Conservation (phyloP, 2,113 vertebrate genomes). For the Neogale vison region DNA sequence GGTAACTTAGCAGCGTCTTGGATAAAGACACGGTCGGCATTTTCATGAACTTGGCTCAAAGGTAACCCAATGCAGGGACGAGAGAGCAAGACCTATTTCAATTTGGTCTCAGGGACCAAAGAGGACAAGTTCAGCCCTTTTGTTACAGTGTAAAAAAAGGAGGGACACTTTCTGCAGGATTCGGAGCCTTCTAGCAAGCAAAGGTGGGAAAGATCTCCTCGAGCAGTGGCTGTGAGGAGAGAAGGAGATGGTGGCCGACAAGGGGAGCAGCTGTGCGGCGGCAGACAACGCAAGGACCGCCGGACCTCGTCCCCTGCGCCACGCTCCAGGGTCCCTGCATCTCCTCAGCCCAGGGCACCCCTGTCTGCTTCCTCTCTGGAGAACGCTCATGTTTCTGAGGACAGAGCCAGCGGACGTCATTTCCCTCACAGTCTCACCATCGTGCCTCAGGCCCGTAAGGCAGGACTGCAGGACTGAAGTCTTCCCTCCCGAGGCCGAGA, state of each 20-base stretch:
- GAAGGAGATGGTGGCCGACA: too few species aligned
- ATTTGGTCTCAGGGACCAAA: not conserved
- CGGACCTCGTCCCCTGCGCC: not conserved
- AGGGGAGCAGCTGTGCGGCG: not conserved
- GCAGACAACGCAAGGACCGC: not conserved
- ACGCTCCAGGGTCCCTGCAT: rapidly evolving
- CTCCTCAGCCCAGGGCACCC: not conserved
- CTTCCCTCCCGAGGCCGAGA: not conserved
- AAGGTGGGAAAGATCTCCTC: not conserved
- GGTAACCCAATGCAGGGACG: not conserved
- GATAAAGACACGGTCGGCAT: not conserved
- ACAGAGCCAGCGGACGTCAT: not conserved
- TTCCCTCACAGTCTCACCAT: not conserved
- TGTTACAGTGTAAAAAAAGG: not conserved
- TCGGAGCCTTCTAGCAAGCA: not conserved
- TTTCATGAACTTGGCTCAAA: not conserved
- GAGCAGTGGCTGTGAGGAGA: not conserved
- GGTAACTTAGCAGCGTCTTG: not conserved
- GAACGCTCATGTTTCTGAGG: not conserved
- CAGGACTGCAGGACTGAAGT: not conserved
- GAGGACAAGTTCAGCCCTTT: not conserved
- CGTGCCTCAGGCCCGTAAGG: not conserved
- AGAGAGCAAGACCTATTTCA: not conserved
- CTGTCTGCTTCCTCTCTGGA: not conserved
- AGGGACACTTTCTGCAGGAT: not conserved